A percentile compares a stretch with the other conserved stretches of the same genome.
Evolutionary conservation across 2,888 invertebrate species (phyloP).

Genomic region (Pyrrhosoma nymphula): DNA sequence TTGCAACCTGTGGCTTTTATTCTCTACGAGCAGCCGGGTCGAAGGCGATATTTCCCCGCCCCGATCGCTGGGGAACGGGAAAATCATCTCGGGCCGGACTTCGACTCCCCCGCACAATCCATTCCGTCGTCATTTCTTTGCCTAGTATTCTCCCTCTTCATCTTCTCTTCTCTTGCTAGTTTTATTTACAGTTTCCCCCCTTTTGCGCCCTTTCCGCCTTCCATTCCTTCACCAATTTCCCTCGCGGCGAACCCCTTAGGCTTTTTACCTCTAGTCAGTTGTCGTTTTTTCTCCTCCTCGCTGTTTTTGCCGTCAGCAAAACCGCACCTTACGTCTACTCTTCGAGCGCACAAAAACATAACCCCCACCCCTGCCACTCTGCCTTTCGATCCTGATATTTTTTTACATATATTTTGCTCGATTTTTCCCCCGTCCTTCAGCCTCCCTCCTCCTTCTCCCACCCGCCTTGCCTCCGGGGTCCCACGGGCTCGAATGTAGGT

Average conservation of each 20-base stretch:
- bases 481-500: slow-evolving; percentile 37
- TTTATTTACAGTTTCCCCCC: background rate
- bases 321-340: background rate
- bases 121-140: background rate
- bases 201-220: background rate
- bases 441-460: background rate
- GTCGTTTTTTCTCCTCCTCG: background rate
- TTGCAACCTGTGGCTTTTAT: slow-evolving; percentile 13
- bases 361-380: background rate
- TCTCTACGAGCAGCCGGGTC: background rate
- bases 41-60: background rate
- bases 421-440: slow-evolving; percentile 1
- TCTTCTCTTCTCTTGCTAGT: background rate
- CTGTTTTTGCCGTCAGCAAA: background rate
- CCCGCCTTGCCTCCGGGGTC: background rate
- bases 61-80: background rate
- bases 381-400: slow-evolving; percentile 10
- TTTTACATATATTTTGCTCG: background rate
- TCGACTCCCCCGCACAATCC: background rate
- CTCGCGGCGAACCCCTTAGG: too few relatives aligned
- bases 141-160: background rate
- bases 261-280: too few relatives aligned
- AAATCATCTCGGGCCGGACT: background rate
- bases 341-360: background rate
- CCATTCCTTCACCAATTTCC: background rate